Evolutionary conservation across 1,140 invertebrate species (phyloP).

Genomic region (Ericerus pela): DNA sequence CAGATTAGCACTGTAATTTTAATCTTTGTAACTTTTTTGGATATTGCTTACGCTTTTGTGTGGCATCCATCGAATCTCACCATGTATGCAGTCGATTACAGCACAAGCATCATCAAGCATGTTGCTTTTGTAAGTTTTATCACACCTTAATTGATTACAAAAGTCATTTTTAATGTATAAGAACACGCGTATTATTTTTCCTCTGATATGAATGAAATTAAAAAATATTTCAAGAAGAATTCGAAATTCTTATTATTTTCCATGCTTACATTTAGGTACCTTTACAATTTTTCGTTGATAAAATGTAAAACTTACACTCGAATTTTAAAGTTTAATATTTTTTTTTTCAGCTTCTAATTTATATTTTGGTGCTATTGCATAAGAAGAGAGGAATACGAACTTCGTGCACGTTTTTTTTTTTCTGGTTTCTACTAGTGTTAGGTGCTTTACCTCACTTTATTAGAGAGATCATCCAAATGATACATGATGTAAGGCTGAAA

Average conservation of each 20-base stretch:
- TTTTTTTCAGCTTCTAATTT: slow-evolving; percentile 43
- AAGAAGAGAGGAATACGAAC: slow-evolving; percentile 66
- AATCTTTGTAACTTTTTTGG: slow-evolving; percentile 2
- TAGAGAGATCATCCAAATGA: slow-evolving; percentile 36
- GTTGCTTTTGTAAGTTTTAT: slow-evolving; percentile 57
- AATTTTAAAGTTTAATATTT: background rate
- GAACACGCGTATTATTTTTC: background rate
- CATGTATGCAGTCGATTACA: slow-evolving; percentile 44
- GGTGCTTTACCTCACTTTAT: slow-evolving; percentile 57
- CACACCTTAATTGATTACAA: background rate
- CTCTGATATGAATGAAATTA: background rate
- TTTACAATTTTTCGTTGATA: background rate
- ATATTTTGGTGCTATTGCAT: slow-evolving; percentile 55
- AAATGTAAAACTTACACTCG: background rate
- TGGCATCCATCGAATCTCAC: background rate
- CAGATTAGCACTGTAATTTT: slow-evolving; percentile 1
- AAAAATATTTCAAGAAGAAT: slow-evolving; percentile 14
- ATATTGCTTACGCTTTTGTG: background rate
- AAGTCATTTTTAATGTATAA: background rate
- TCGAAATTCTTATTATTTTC: background rate
- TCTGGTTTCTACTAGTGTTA: slow-evolving; percentile 62
- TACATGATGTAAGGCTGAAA: background rate
- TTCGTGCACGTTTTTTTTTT: slow-evolving; percentile 76
- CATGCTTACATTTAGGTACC: background rate
- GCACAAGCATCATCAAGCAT: slow-evolving; percentile 55